These are phyloP conservation scores for Ceratina calcarata DNA, from an alignment of 1,140 invertebrate species.

Conservation along the genomic window DNA sequence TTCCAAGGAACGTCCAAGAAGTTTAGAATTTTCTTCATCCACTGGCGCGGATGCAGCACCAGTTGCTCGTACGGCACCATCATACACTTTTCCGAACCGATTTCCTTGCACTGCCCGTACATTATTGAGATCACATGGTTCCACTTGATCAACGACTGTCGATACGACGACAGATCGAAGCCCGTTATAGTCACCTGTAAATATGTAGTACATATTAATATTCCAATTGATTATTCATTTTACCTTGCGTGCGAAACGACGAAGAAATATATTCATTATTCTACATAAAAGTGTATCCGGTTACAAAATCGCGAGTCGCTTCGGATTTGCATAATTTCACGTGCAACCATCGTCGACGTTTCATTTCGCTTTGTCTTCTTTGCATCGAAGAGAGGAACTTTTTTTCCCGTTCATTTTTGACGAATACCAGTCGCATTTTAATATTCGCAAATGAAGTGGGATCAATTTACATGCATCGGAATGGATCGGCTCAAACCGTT, in stretches of 20 bases:
- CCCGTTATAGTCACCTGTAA: constrained; percentile 96
- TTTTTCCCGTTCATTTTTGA: not conserved
- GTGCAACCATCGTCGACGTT: not conserved
- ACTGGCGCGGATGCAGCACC: constrained; percentile 94
- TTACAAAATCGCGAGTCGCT: not conserved
- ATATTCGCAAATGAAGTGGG: constrained; percentile 36
- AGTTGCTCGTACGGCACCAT: constrained; percentile 98
- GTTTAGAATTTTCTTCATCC: constrained; percentile 93
- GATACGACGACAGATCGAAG: constrained; percentile 95
- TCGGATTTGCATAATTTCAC: constrained; percentile 24
- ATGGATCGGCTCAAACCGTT: not conserved
- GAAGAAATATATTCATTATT: not conserved
- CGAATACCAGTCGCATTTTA: constrained; percentile 19
- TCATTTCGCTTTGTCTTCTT: not conserved
- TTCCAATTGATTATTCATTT: not conserved
- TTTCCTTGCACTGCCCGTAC: constrained; percentile 95
- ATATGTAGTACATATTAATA: not conserved
- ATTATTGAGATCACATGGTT: constrained; percentile 96
- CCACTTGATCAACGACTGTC: constrained; percentile 97
- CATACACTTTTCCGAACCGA: constrained; percentile 92
- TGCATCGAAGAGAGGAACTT: constrained; percentile 11
- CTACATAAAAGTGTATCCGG: not conserved
- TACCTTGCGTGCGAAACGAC: not conserved
- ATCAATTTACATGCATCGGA: constrained; percentile 41
- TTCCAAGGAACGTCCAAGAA: constrained; percentile 98